Base-by-base conservation (phyloP, 2,797 vertebrate genomes). In the Rhadinocentrus ornatus region DNA sequence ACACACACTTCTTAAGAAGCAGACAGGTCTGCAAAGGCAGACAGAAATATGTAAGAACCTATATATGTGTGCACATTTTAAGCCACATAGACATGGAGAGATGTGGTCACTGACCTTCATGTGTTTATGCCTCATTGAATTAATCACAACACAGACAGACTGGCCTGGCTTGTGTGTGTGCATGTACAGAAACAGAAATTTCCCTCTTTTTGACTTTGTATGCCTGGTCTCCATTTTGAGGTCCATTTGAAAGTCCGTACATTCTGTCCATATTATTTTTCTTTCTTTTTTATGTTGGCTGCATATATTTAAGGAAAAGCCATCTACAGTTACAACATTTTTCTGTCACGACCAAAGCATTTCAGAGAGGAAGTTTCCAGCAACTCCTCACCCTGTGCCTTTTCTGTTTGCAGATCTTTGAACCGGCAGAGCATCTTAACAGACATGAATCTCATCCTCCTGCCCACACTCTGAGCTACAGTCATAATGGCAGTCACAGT, bases 341-440 rank as follows among this genome's bases (percentile, higher is more conserved):
- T 52, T 16, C 6, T 46, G 16, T 77, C 13, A 27, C 11, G 37
- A 16, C 26, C 4, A 34, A 68, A 59, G 55, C 50, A 48, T 39
- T 46, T 53, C 27, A 46, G n/a, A 24, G 26, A 35, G 13, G n/a
- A 2, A 53, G 32, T 62, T 55, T 77, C 63, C 53, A 46, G 61
- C 53, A 10, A 55, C 54, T 69, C 58, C 32, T 79, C 3, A 32
- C 44, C 20, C 70, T 75, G 70, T 75, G 1, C 85, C 75, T 71
- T 87, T 65, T 69, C 63, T 88, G 44, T 86, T 91, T 89, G 56
- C 82, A 94, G 89, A 83, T 88, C n/a, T 66, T 74, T 59, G 94
- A 95, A 78, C 77, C 86, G 52, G 37, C 73, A 3, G 93, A 94
- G 55, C 86, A 70, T 71, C 79, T 83, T 6, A 44, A 86, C 78